Evolutionary conservation across 2,888 invertebrate genomes (phyloP).

Genomic region (Anagyrus pseudococci): DNA sequence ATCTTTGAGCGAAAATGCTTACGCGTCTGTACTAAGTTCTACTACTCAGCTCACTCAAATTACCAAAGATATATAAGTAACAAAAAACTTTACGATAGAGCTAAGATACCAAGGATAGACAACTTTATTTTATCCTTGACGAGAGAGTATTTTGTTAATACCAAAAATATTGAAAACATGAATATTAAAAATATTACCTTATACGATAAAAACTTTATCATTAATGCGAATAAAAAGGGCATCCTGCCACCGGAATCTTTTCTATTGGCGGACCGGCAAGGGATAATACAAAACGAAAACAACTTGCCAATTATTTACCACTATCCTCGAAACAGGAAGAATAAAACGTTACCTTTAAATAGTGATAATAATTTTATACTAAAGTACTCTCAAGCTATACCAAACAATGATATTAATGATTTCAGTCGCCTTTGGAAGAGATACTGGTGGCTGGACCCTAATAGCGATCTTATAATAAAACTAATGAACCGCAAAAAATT

Average conservation of each 20-base stretch:
- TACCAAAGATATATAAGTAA: conserved; percentile 26
- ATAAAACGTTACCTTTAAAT: conserved; percentile 8
- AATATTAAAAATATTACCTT: background rate
- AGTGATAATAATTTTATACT: background rate
- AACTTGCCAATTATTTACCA: conserved; percentile 36
- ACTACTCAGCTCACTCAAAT: conserved; percentile 8
- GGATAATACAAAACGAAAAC: conserved; percentile 22
- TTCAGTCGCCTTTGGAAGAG: background rate
- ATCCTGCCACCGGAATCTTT: conserved; percentile 31
- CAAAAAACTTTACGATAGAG: conserved; percentile 26
- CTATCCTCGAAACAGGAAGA: conserved; percentile 5
- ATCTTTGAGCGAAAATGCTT: conserved; percentile 34
- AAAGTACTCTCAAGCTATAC: conserved; percentile 4
- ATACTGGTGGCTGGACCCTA: conserved; percentile 15
- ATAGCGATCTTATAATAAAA: too few relatives aligned
- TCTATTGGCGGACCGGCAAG: conserved; percentile 8
- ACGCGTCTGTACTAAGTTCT: conserved; percentile 4
- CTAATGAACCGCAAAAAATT: too few relatives aligned
- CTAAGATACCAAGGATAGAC: conserved; percentile 30
- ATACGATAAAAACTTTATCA: background rate
- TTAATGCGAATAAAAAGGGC: conserved; percentile 2
- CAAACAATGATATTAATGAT: background rate
- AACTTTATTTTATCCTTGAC: conserved; percentile 22
- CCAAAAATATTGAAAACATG: background rate
- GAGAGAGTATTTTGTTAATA: conserved; percentile 25